Evolutionary conservation across 2,113 vertebrate species (phyloP).

Genomic region (Danionella cerebrum): DNA sequence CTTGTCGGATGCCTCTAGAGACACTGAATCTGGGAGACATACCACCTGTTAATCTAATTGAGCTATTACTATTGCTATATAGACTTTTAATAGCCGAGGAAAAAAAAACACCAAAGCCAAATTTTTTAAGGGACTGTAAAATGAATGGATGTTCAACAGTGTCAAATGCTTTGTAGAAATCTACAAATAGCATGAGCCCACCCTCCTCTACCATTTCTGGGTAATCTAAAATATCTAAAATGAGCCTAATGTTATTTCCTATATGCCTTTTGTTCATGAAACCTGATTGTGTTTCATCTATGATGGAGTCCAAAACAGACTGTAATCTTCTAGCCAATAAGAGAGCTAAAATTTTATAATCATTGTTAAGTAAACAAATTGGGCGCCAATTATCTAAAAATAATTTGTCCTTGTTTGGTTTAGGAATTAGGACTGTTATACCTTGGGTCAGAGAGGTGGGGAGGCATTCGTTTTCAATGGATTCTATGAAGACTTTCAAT

Average conservation of each 20-base stretch:
- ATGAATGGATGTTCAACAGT: background rate
- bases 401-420: slow-evolving; percentile 1
- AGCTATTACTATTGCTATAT: slow-evolving; percentile 1
- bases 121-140: background rate
- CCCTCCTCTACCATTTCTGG: background rate
- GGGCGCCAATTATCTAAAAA: slow-evolving; percentile 1
- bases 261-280: slow-evolving; percentile 13
- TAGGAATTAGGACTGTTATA: background rate
- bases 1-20: background rate
- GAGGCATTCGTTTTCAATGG: background rate
- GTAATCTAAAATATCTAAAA: slow-evolving; percentile 16
- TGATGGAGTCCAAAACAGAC: background rate
- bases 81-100: background rate
- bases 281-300: background rate
- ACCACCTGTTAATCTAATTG: background rate
- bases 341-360: slow-evolving; percentile 5
- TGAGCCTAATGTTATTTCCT: slow-evolving; percentile 1
- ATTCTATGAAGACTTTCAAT: background rate
- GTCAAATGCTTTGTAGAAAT: background rate
- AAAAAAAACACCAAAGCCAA: slow-evolving; percentile 2
- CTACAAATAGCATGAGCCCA: slow-evolving; percentile 4
- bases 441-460: background rate
- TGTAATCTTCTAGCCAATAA: slow-evolving; percentile 4
- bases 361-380: background rate
- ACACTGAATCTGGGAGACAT: background rate